Evolutionary conservation across 2,797 vertebrate genomes (phyloP).

Genomic region (Acanthurus lineatus): DNA sequence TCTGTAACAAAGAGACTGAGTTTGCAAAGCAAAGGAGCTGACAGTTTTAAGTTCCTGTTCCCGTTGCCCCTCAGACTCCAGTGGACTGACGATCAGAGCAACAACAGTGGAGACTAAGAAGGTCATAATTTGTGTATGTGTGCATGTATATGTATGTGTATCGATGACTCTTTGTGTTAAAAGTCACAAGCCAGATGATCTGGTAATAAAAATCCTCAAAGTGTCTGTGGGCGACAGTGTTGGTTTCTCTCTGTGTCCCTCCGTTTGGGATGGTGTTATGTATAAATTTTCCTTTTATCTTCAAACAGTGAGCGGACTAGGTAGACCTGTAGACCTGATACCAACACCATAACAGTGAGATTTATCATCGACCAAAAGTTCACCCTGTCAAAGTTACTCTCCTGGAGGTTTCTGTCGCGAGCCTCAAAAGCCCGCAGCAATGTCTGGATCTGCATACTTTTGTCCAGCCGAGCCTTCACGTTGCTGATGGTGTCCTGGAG

Average conservation of each 20-base stretch:
- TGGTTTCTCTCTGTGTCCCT: constrained; percentile 8
- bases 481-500: constrained; percentile 95
- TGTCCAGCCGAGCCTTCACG: constrained; percentile 94
- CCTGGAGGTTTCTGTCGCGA: constrained; percentile 96
- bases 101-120: constrained; percentile 12
- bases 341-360: constrained; percentile 90
- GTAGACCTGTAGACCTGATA: constrained; percentile 94
- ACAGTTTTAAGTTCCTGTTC: constrained; percentile 20
- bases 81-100: constrained; percentile 30
- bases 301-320: constrained; percentile 95
- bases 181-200: constrained; percentile 26
- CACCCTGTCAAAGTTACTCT: constrained; percentile 95
- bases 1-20: constrained; percentile 1
- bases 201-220: constrained; percentile 15
- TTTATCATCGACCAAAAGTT: constrained; percentile 96
- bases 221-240: constrained; percentile 11
- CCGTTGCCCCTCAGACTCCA: constrained; percentile 31
- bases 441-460: constrained; percentile 95
- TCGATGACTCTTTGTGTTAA: constrained; percentile 14
- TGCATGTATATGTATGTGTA: constrained; percentile 7
- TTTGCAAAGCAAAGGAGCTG: constrained; percentile 10
- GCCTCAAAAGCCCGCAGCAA: constrained; percentile 96
- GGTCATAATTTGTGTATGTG: constrained; percentile 9
- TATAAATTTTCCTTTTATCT: constrained; percentile 93
- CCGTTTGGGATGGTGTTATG: constrained; percentile 78